These are phyloP conservation scores for Drosophila subpulchrella DNA, from an alignment of 1,140 invertebrate species.

Conservation along the genomic window DNA sequence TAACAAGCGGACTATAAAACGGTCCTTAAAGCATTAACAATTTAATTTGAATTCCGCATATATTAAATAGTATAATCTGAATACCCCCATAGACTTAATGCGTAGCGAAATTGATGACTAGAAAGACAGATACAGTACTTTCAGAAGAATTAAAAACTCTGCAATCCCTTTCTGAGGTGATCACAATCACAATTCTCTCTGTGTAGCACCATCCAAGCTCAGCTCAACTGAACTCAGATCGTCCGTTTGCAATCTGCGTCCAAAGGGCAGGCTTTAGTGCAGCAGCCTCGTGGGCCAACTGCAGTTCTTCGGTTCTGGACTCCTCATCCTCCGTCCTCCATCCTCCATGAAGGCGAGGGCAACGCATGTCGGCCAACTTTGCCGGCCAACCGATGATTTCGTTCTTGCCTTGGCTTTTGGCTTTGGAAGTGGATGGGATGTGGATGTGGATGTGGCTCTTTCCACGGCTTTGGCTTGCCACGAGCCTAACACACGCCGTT, in stretches of 20 bases:
- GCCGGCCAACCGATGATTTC: constrained; percentile 20
- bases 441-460: constrained; percentile 19
- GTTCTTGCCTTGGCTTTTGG: constrained; percentile 15
- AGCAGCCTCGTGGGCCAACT: constrained; percentile 30
- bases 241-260: constrained; percentile 23
- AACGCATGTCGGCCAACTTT: constrained; percentile 20
- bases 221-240: background rate
- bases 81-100: too few species aligned
- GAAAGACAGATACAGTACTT: too few species aligned
- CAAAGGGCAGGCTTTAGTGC: constrained; percentile 21
- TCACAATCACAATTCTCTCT: background rate
- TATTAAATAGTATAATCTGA: too few species aligned
- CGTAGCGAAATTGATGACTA: too few species aligned
- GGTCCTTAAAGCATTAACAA: too few species aligned
- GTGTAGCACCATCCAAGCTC: constrained; percentile 11
- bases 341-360: constrained; percentile 1
- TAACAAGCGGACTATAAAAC: too few species aligned
- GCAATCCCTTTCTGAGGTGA: background rate
- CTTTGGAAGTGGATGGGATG: constrained; percentile 6
- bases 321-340: constrained; percentile 4
- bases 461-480: constrained; percentile 61
- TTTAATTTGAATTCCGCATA: too few species aligned
- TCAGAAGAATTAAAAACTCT: too few species aligned
- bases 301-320: constrained; percentile 19
- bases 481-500: constrained; percentile 83